Evolutionary conservation across 2,888 invertebrate genomes (phyloP).

Genomic region (Amblyjoppa fuscipennis): DNA sequence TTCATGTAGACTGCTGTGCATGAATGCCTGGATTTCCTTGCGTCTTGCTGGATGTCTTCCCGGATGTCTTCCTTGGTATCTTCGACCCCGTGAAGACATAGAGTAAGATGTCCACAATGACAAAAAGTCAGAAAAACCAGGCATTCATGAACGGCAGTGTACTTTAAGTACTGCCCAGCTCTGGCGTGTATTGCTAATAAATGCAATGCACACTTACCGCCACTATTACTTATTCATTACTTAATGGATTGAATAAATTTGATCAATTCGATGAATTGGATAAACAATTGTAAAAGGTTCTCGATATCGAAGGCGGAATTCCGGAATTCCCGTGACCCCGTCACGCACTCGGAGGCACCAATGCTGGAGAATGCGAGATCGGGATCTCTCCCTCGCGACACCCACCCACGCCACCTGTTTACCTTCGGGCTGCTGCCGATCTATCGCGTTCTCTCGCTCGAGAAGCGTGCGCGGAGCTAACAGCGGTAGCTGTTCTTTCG

Average conservation of each 20-base stretch:
- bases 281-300: conserved; percentile 5
- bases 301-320: conserved; percentile 47
- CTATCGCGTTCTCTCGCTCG: conserved; percentile 42
- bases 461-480: conserved; percentile 21
- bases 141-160: no score
- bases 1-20: no score
- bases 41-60: no score
- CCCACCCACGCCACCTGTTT: conserved; percentile 66
- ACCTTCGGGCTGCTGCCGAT: conserved; percentile 61
- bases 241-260: background rate
- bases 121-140: no score
- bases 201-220: no score
- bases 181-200: no score
- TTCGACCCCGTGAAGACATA: no score
- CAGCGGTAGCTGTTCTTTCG: conserved; percentile 46
- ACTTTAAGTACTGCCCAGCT: no score
- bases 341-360: conserved; percentile 29
- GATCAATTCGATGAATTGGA: background rate
- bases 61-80: no score
- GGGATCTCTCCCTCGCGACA: conserved; percentile 56
- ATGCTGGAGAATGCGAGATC: conserved; percentile 51
- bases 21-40: no score
- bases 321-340: conserved; percentile 40
- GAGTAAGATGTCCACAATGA: no score
- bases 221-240: no score